These are phyloP conservation scores for Hycleus phaleratus DNA, from an alignment of 1,140 invertebrate genomes.

Conservation along the genomic window DNA sequence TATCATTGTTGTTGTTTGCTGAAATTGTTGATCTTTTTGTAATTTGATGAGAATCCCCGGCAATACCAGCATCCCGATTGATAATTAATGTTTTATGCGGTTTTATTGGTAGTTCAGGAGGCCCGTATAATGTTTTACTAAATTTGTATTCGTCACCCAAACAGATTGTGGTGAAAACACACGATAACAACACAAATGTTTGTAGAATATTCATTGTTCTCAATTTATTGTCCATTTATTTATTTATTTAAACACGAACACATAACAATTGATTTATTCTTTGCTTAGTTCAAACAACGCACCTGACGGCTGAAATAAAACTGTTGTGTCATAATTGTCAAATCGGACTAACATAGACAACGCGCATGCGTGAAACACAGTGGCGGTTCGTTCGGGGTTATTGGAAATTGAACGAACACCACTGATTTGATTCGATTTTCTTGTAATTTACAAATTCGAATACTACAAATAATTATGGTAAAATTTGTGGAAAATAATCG, in stretches of 20 bases:
- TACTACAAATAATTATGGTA: no score
- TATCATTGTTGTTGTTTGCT: not conserved
- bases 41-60: not conserved
- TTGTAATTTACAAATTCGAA: not conserved
- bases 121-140: constrained; percentile 13
- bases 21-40: constrained; percentile 1
- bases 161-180: constrained; percentile 1
- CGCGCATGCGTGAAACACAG: not conserved
- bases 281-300: not conserved
- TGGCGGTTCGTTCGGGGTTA: no score
- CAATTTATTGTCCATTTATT: not conserved
- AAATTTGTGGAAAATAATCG: no score
- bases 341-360: not conserved
- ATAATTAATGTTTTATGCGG: not conserved
- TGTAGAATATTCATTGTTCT: constrained; percentile 7
- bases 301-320: constrained; percentile 15
- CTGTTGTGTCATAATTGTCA: constrained; percentile 3
- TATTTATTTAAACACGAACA: not conserved
- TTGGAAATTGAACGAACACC: not conserved
- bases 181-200: constrained; percentile 12
- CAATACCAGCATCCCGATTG: not conserved
- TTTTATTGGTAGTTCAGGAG: not conserved
- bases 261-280: not conserved
- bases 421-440: not conserved
- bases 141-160: constrained; percentile 9